Evolutionary conservation across 2,113 vertebrate genomes (phyloP).

Genomic region (Phasianus colchicus): DNA sequence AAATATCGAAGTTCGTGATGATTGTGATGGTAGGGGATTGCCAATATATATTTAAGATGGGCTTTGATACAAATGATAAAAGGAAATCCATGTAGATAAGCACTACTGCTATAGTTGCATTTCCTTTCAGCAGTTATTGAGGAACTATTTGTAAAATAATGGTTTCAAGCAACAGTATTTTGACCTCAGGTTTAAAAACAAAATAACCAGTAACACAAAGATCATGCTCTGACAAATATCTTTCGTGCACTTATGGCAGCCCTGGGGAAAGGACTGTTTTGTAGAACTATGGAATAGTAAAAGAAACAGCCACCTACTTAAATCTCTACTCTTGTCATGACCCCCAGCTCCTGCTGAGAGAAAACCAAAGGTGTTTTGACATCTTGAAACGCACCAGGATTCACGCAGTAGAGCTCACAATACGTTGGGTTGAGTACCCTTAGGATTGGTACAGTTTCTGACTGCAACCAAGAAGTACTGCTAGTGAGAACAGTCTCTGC

Average conservation of each 20-base stretch:
- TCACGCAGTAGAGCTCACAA: background rate
- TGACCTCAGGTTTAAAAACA: background rate
- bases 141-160: background rate
- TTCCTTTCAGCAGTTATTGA: background rate
- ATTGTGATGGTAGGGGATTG: background rate
- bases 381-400: background rate
- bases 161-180: background rate
- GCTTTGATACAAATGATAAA: background rate
- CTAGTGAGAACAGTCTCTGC: background rate
- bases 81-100: background rate
- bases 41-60: background rate
- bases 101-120: background rate
- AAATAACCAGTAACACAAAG: background rate
- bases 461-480: background rate
- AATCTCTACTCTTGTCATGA: conserved; percentile 18
- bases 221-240: background rate
- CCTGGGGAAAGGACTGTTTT: background rate
- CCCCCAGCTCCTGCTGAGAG: background rate
- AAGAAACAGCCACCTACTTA: background rate
- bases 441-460: background rate
- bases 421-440: background rate
- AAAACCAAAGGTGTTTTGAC: background rate
- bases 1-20: background rate
- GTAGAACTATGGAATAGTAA: background rate
- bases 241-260: background rate